These are phyloP conservation scores for Danio choprae DNA, from an alignment of 2,797 vertebrate genomes.

Conservation along the genomic window DNA sequence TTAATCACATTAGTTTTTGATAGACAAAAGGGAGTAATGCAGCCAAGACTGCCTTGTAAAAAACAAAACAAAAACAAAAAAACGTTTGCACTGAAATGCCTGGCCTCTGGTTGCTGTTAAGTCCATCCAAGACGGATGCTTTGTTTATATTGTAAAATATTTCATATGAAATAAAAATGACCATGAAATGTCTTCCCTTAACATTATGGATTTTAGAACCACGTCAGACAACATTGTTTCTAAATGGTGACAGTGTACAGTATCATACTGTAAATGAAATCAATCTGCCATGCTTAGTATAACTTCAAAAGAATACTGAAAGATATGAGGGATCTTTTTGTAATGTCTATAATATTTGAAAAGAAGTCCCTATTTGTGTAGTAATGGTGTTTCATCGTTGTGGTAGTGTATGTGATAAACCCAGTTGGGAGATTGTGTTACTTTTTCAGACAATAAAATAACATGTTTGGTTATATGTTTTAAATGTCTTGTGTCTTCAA, in stretches of 20 bases:
- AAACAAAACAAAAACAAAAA: slow-evolving; percentile 50
- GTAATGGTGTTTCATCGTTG: slow-evolving; percentile 89
- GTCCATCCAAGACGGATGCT: slow-evolving; percentile 89
- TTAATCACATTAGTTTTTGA: slow-evolving; percentile 53
- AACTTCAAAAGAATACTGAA: slow-evolving; percentile 78
- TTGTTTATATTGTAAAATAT: slow-evolving; percentile 95
- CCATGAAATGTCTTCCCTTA: slow-evolving; percentile 93
- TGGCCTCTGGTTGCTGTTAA: slow-evolving; percentile 92
- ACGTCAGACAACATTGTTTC: slow-evolving; percentile 91
- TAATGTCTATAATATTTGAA: slow-evolving; percentile 88
- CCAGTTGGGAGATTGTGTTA: slow-evolving; percentile 90
- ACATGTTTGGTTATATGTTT: slow-evolving; percentile 89
- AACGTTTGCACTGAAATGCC: slow-evolving; percentile 91
- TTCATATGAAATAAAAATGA: slow-evolving; percentile 90
- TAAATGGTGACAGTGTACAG: slow-evolving; percentile 84
- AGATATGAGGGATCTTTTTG: slow-evolving; percentile 86
- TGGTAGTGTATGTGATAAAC: slow-evolving; percentile 90
- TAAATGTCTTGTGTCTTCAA: slow-evolving; percentile 78
- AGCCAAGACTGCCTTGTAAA: slow-evolving; percentile 94
- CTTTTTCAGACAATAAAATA: slow-evolving; percentile 94
- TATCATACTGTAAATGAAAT: slow-evolving; percentile 91
- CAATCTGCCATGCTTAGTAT: slow-evolving; percentile 90
- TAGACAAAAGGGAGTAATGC: slow-evolving; percentile 87
- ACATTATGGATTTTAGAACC: slow-evolving; percentile 90
- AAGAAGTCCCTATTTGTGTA: slow-evolving; percentile 86